phyloP scores from a whole-genome alignment of 2,113 vertebrate species.

The Xiphias gladius region DNA sequence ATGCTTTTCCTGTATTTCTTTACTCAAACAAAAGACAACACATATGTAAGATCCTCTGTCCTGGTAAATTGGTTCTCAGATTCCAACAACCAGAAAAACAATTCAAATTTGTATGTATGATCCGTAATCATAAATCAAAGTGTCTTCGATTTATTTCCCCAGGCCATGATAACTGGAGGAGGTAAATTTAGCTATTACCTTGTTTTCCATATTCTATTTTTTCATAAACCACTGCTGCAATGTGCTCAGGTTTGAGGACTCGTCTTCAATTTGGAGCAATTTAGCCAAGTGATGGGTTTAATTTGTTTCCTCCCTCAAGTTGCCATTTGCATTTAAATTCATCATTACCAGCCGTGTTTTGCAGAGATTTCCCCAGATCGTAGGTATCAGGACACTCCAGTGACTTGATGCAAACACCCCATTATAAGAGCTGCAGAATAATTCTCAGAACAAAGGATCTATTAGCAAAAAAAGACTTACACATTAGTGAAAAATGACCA shows the following conservation, averaged over 20 bases:
- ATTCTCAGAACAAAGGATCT: slow-evolving; percentile 12
- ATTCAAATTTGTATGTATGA: slow-evolving; percentile 38
- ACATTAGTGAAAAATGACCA: slow-evolving; percentile 20
- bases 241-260: slow-evolving; percentile 63
- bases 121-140: slow-evolving; percentile 49
- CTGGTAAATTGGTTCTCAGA: not conserved
- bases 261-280: slow-evolving; percentile 75
- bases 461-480: slow-evolving; percentile 6
- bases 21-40: slow-evolving; percentile 8
- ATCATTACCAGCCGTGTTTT: slow-evolving; percentile 76
- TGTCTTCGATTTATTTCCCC: slow-evolving; percentile 46
- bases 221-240: slow-evolving; percentile 56
- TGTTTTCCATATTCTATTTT: slow-evolving; percentile 67
- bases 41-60: not conserved
- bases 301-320: slow-evolving; percentile 75
- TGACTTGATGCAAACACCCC: slow-evolving; percentile 34
- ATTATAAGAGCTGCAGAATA: slow-evolving; percentile 45
- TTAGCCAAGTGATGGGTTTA: slow-evolving; percentile 76
- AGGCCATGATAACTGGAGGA: slow-evolving; percentile 28
- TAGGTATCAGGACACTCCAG: slow-evolving; percentile 58
- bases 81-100: not conserved
- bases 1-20: slow-evolving; percentile 15
- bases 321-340: slow-evolving; percentile 81
- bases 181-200: slow-evolving; percentile 64
- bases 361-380: slow-evolving; percentile 76